Evolutionary conservation across 2,113 vertebrate genomes (phyloP), one percentile per base, ranked within the genome.

Genomic region (Lophura nycthemera): DNA sequence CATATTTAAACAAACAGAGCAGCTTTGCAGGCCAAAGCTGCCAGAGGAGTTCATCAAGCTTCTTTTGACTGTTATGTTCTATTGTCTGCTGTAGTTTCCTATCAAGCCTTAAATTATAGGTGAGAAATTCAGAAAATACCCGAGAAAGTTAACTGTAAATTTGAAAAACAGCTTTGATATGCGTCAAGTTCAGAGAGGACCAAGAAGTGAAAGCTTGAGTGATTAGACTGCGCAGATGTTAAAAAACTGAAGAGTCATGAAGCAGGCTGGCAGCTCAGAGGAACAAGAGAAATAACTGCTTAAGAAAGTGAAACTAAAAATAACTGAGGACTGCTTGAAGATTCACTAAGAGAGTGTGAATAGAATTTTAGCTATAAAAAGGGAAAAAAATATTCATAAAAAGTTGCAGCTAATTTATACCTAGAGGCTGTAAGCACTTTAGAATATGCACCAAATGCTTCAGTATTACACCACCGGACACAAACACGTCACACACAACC

Each of bases 191-290:
- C 92, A 95, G 78, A 96, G 48, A 96, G 92, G 83, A 74, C 69
- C 88, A 93, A 93, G 83, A 95, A 95, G 75, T 84, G 82, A 96
- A 96, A 96, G 87, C 92, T 94, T 95, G 87, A 97, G 69, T 95
- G 85, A 96, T 97, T 92, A 89, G 72, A 97, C 95, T 97, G 90
- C 65, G 79, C 43, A 96, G 81, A 95, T 95, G 79, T 96, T 96
- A 97, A 78, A 97, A 97, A 97, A 97, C 86, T 92, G 89, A 97
- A 97, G 89, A 96, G 92, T 93, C 94, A 96, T 94, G 80, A 96
- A 96, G 89, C 72, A 96, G 87, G 74, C 84, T 97, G 89, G 95
- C 60, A 97, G 76, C 93, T 97, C 93, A 78, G 88, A 93, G 65
- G 87, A 97, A 96, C 73, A 90, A 84, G 73, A 97, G 65, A 97